Base-by-base conservation (phyloP, 2,113 vertebrate species). In the Thinocorus orbignyianus region DNA sequence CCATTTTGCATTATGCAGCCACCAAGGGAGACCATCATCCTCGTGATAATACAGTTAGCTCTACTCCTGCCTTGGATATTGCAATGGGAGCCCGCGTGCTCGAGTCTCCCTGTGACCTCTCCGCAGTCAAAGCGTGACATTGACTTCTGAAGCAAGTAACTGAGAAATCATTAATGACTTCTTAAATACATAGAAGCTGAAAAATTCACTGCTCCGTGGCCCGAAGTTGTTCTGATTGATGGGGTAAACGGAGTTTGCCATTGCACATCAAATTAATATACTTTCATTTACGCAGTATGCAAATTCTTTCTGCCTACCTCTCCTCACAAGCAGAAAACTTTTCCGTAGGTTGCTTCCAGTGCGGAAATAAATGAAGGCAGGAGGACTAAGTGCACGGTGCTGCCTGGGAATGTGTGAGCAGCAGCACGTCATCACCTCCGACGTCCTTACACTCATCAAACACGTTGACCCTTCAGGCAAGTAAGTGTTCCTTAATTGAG, bases 31-130 rank as follows among this genome's bases (percentile, higher is more conserved):
- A 65, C 6, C 19, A 8, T 31, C n/a, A 19, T 35, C 44, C 64
- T n/a, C n/a, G 17, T 0, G 3, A 11, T 10, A 12, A 35, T 0
- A 7, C 19, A 1, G 13, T 39, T 10, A 22, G 12, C 42, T 92
- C n/a, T 48, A 7, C 3, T 52, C 4, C 1, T 49, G 37, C 46
- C n/a, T 31, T 39, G 46, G 65, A 8, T 17, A 9, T 4, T 35
- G 52, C n/a, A 71, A 11, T 17, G 17, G 12, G 46, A 57, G 55
- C 10, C 3, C 7, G 42, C 35, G 73, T 2, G 1, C 25, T 7
- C 24, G 0, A 0, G 12, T 11, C 7, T 39, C 46, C 19, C 54
- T 17, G 35, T 22, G 24, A 25, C 42, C 55, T 52, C 41, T 20
- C 5, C 10, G 46, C 24, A 17, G 10, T 37, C 48, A 22, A 78